Percentiles rank a stretch among this genome's conserved stretches.
Evolutionary conservation across 2,113 vertebrate species (phyloP).

Genomic region (Ceyx margarethae): DNA sequence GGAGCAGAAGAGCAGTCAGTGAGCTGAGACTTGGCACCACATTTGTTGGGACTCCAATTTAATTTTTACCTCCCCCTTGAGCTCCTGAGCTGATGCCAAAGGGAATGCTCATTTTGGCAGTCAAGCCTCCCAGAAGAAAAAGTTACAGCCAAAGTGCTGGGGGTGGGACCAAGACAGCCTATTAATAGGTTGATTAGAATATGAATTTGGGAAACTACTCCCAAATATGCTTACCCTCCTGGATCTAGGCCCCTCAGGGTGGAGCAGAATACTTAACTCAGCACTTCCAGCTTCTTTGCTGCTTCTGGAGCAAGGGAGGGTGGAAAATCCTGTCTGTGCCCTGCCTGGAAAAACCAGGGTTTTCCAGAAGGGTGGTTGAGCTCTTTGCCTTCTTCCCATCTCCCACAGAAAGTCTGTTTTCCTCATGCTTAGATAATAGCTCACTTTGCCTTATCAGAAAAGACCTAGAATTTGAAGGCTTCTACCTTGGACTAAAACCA

Average conservation of each 20-base stretch:
- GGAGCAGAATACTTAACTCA: slow-evolving; percentile 43
- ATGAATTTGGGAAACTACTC: slow-evolving; percentile 48
- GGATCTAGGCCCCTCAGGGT: slow-evolving; percentile 20
- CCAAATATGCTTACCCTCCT: slow-evolving; percentile 34
- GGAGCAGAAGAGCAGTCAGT: not conserved
- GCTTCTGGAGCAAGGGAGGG: not conserved
- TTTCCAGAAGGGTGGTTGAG: not conserved
- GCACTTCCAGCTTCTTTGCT: slow-evolving; percentile 15
- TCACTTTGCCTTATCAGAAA: not conserved
- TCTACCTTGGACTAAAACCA: not conserved
- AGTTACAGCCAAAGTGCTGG: slow-evolving; percentile 34
- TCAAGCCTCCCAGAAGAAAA: slow-evolving; percentile 25
- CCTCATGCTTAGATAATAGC: not conserved
- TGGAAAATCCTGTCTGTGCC: slow-evolving; percentile 44
- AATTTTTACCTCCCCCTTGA: not conserved
- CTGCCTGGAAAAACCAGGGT: not conserved
- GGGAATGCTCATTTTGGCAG: slow-evolving; percentile 14
- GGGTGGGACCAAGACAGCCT: slow-evolving; percentile 33
- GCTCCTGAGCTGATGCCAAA: slow-evolving; percentile 25
- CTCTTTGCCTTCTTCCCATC: slow-evolving; percentile 5
- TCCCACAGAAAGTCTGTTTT: not conserved
- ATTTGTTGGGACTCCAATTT: not conserved
- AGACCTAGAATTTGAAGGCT: not conserved
- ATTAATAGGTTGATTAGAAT: slow-evolving; percentile 57
- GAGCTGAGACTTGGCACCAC: slow-evolving; percentile 8